phyloP scores from a whole-genome alignment of 64 coral and sea anemone genomes.

The Montipora cactus region DNA sequence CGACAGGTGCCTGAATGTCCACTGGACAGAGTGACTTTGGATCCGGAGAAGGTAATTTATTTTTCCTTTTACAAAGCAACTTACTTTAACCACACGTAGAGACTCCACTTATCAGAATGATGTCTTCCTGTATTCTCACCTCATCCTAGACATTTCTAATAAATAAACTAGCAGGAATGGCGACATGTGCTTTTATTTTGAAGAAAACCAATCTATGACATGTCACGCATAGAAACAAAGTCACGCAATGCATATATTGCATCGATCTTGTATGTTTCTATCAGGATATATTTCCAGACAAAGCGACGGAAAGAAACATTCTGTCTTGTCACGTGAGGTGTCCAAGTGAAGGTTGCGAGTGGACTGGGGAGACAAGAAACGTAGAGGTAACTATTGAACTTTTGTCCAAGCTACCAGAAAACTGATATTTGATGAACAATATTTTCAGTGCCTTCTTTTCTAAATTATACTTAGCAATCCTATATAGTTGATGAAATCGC shows the following conservation, averaged over 20 bases:
- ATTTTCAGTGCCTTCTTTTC: no score
- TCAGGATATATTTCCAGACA: constrained; percentile 50
- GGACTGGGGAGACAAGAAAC: constrained; percentile 30
- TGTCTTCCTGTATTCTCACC: background rate
- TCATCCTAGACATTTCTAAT: constrained; percentile 39
- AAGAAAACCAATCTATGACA: background rate
- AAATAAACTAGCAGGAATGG: constrained; percentile 22
- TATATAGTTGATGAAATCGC: no score
- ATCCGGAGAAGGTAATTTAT: constrained; percentile 39
- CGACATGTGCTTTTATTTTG: background rate
- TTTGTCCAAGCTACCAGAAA: no score
- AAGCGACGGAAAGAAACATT: constrained; percentile 45
- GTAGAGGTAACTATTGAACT: background rate
- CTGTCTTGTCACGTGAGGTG: constrained; percentile 32
- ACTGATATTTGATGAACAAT: no score
- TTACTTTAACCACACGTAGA: background rate
- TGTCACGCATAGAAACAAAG: background rate
- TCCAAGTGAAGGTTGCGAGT: constrained; percentile 29
- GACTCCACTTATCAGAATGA: background rate
- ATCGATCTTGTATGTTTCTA: background rate
- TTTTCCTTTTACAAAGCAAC: background rate
- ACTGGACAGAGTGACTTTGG: constrained; percentile 22
- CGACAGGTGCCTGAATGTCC: constrained; percentile 21
- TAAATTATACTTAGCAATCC: no score
- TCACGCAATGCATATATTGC: background rate